These are phyloP conservation scores for Drosophila niveifrons DNA, from an alignment of 2,888 invertebrate species.

Conservation along the genomic window DNA sequence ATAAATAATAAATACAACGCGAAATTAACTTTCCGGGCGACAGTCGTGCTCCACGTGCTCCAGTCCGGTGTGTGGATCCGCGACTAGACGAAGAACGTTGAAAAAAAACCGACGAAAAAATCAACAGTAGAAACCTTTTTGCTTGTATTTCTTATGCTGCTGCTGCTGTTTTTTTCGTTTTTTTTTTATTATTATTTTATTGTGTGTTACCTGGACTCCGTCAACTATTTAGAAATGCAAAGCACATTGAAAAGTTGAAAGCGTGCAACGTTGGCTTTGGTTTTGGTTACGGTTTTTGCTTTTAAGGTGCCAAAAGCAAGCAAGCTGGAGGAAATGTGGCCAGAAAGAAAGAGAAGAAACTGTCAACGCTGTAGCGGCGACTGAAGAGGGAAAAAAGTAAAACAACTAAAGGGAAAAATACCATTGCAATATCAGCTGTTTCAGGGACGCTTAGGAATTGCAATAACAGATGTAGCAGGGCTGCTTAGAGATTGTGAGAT, in stretches of 20 bases:
- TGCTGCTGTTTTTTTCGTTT: neutral
- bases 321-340: slow-evolving; percentile 21
- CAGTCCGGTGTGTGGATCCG: slow-evolving; percentile 35
- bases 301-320: slow-evolving; percentile 65
- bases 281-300: slow-evolving; percentile 64
- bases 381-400: too few species aligned
- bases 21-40: slow-evolving; percentile 78
- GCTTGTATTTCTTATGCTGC: slow-evolving; percentile 4
- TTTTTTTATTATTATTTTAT: slow-evolving; percentile 15
- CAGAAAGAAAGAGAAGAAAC: slow-evolving; percentile 33
- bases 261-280: slow-evolving; percentile 61
- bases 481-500: too few species aligned
- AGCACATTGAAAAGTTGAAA: slow-evolving; percentile 78
- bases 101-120: slow-evolving; percentile 26
- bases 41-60: slow-evolving; percentile 67
- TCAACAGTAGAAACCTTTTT: slow-evolving; percentile 18
- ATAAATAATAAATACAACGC: slow-evolving; percentile 77
- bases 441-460: too few species aligned
- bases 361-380: slow-evolving; percentile 48
- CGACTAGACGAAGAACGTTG: slow-evolving; percentile 32
- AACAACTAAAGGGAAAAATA: too few species aligned
- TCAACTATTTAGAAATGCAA: slow-evolving; percentile 81
- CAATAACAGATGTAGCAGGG: too few species aligned
- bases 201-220: slow-evolving; percentile 51
- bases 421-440: too few species aligned